A percentile compares a stretch with the other conserved stretches of the same genome.
phyloP scores from a whole-genome alignment of 2,797 vertebrate species.

The Sebastes cheni region DNA sequence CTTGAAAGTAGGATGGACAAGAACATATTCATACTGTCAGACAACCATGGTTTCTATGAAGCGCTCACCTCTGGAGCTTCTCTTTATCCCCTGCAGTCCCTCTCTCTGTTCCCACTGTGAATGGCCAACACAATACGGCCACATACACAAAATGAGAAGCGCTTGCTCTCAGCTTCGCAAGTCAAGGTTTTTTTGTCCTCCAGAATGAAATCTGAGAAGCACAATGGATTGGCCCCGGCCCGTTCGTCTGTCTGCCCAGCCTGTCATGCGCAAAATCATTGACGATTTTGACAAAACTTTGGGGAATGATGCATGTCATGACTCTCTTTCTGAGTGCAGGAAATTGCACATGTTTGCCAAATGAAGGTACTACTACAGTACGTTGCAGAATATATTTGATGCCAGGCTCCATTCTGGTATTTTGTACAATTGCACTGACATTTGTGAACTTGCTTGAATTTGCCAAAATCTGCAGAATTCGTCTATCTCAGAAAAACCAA shows the following conservation, averaged over 20 bases:
- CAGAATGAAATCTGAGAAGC: slow-evolving; percentile 22
- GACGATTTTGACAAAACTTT: slow-evolving; percentile 3
- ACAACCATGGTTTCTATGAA: slow-evolving; percentile 38
- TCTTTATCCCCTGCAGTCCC: slow-evolving; percentile 39
- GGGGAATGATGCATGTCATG: neutral
- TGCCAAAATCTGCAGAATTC: neutral
- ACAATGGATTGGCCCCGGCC: slow-evolving; percentile 6
- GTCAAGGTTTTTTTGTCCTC: slow-evolving; percentile 36
- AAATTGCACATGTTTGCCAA: neutral
- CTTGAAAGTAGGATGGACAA: slow-evolving; percentile 35
- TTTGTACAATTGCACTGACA: neutral
- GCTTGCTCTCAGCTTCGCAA: slow-evolving; percentile 32
- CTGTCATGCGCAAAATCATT: neutral
- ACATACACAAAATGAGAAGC: slow-evolving; percentile 26
- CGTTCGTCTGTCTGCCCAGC: neutral
- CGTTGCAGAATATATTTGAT: neutral
- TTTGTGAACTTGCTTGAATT: neutral
- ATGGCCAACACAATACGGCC: slow-evolving; percentile 22
- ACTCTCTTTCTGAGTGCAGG: neutral
- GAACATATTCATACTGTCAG: slow-evolving; percentile 33
- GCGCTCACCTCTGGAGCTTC: slow-evolving; percentile 52
- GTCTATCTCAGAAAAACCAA: neutral
- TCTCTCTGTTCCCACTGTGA: slow-evolving; percentile 39
- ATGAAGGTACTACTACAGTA: neutral
- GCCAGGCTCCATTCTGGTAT: neutral